Evolutionary conservation across 2,888 invertebrate species (phyloP).

Genomic region (Parnassius apollo): DNA sequence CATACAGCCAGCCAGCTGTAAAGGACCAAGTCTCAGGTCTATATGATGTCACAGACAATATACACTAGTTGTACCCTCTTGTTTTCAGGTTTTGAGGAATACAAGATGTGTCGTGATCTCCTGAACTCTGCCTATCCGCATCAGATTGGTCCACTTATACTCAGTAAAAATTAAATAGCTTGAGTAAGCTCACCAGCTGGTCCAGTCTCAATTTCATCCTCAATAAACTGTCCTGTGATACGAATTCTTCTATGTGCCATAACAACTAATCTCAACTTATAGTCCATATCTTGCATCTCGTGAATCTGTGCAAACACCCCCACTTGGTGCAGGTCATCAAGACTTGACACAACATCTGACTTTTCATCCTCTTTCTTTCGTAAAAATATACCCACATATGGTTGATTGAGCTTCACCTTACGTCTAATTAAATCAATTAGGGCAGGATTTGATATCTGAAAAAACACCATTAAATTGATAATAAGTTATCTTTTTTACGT

Average conservation of each 20-base stretch:
- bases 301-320: constrained; percentile 99
- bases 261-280: constrained; percentile 93
- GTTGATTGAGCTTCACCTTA: constrained; percentile 97
- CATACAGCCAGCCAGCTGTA: too few relatives aligned
- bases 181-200: constrained; percentile 66
- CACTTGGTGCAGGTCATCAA: constrained; percentile 93
- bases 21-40: too few relatives aligned
- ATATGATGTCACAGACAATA: too few relatives aligned
- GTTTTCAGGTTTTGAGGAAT: too few relatives aligned
- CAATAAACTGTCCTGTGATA: constrained; percentile 89
- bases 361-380: constrained; percentile 95
- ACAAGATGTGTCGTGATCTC: too few relatives aligned
- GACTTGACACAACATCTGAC: constrained; percentile 89
- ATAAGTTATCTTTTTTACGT: not conserved
- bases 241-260: constrained; percentile 96
- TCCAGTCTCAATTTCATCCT: constrained; percentile 84
- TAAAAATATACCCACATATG: constrained; percentile 98
- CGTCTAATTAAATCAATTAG: constrained; percentile 94
- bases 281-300: constrained; percentile 97
- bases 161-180: not conserved
- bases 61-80: too few relatives aligned
- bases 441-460: constrained; percentile 90
- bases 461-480: not conserved
- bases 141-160: not conserved
- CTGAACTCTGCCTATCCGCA: too few relatives aligned